These are phyloP conservation scores for Platysternon megacephalum DNA, from an alignment of 2,113 vertebrate species.

Conservation along the genomic window DNA sequence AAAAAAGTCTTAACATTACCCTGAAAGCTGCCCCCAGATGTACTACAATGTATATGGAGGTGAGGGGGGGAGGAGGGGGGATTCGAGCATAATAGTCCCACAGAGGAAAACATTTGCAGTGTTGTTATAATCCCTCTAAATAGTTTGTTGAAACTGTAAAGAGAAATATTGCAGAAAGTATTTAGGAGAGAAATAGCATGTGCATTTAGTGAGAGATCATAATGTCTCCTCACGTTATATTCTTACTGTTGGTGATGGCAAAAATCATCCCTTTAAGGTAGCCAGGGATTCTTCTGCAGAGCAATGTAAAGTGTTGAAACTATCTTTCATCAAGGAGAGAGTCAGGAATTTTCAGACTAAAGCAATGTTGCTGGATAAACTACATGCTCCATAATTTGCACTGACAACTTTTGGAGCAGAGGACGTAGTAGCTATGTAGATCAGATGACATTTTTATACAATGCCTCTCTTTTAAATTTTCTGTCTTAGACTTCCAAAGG, in stretches of 20 bases:
- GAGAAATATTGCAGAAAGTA: not conserved
- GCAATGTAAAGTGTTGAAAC: not conserved
- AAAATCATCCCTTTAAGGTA: not conserved
- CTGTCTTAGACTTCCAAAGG: conserved; percentile 14
- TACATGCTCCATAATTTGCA: not conserved
- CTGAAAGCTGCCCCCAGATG: not conserved
- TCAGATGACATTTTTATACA: conserved; percentile 8
- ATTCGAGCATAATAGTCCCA: not conserved
- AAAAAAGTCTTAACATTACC: not conserved
- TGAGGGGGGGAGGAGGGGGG: too few species aligned
- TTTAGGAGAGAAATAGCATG: not conserved
- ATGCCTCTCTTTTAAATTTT: not conserved
- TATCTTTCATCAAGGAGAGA: not conserved
- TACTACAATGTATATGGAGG: not conserved
- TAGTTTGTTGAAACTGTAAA: conserved; percentile 19
- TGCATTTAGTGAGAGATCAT: not conserved
- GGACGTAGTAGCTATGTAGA: conserved; percentile 1
- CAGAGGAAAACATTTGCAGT: conserved; percentile 61
- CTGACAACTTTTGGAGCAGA: not conserved
- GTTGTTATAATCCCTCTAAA: conserved; percentile 17
- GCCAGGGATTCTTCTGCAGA: not conserved
- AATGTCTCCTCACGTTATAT: not conserved
- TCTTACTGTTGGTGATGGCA: not conserved
- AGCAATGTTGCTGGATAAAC: not conserved
- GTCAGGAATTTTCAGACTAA: not conserved